A percentile compares a stretch with the other conserved stretches of the same genome.
Conservation (phyloP, 2,888 invertebrate species). For the Patella depressa region DNA sequence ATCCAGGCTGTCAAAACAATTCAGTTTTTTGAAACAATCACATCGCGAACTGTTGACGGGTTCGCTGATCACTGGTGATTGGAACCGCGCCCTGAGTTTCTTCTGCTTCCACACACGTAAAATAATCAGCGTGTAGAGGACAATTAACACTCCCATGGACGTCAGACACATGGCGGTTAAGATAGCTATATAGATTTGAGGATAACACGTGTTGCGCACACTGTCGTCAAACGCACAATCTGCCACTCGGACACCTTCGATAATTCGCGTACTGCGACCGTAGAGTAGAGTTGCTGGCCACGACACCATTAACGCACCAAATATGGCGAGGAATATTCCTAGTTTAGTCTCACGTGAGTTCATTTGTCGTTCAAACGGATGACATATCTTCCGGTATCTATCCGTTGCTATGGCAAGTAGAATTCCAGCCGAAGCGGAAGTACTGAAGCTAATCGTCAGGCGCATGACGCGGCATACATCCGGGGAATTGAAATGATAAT, state of each 20-base stretch:
- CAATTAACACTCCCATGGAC: slow-evolving; percentile 31
- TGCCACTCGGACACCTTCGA: slow-evolving; percentile 17
- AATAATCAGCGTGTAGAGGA: slow-evolving; percentile 35
- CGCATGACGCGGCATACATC: slow-evolving; percentile 20
- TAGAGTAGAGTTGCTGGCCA: slow-evolving; percentile 40
- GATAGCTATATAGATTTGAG: slow-evolving; percentile 18
- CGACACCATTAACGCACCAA: slow-evolving; percentile 37
- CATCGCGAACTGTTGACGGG: background rate
- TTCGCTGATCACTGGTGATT: background rate
- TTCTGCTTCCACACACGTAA: slow-evolving; percentile 20
- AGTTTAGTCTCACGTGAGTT: slow-evolving; percentile 38
- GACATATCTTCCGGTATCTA: slow-evolving; percentile 44
- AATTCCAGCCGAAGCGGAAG: slow-evolving; percentile 33
- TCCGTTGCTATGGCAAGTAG: slow-evolving; percentile 41
- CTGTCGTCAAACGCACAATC: slow-evolving; percentile 25
- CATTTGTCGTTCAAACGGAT: slow-evolving; percentile 41
- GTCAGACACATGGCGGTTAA: slow-evolving; percentile 24
- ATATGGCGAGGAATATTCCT: slow-evolving; percentile 28
- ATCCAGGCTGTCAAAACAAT: slow-evolving; percentile 5
- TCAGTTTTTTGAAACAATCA: background rate
- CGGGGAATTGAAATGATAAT: slow-evolving; percentile 26
- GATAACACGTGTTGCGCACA: slow-evolving; percentile 16
- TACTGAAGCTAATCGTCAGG: slow-evolving; percentile 22
- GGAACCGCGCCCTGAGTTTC: background rate
- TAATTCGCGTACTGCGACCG: slow-evolving; percentile 34